Evolutionary conservation across 2,888 invertebrate genomes (phyloP), one percentile per base, ranked within the genome.

Genomic region (Hedya salicella): DNA sequence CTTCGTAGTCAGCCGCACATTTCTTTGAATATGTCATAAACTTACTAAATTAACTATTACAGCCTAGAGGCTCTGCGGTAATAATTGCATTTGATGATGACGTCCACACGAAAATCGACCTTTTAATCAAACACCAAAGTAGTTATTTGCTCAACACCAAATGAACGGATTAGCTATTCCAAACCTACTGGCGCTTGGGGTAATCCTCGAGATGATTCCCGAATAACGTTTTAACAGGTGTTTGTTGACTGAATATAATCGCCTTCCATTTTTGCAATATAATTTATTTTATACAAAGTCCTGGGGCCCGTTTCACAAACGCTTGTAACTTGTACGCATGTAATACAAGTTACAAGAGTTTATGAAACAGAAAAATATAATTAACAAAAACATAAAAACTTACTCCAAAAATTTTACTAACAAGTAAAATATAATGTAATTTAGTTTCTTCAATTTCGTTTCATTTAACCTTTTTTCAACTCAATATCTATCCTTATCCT

Each of bases 141-240:
- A n/a, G 13, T n/a, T 39, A 59, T 52, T 59, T 36, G 64, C 36
- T n/a, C 6, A 8, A 30, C 19, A 36, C 9, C 32, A 44, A 50
- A 17, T 2, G 42, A 32, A 39, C 36, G 4, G 19, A 21, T 14
- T 36, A 46, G 44, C 21, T 46, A 36, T 32, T 40, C 46, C n/a
- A 21, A 49, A 16, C 42, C 21, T 63, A 19, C 52, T 16, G 42
- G 56, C 30, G 57, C 63, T 64, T 42, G 56, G 52, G 21, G 56
- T 64, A 57, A 50, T 57, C 50, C 57, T 44, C 36, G 32, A 52
- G 52, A 46, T 64, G 59, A 52, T 64, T 64, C 59, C 52, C 52
- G 59, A 59, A 64, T 50, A 44, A 52, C 16, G 59, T 64, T 19
- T n/a, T 44, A 64, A 59, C 50, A 52, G 57, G 50, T 50, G 44